These are phyloP conservation scores for Apocrypta bakeri DNA, from an alignment of 1,140 invertebrate species.

Conservation along the genomic window DNA sequence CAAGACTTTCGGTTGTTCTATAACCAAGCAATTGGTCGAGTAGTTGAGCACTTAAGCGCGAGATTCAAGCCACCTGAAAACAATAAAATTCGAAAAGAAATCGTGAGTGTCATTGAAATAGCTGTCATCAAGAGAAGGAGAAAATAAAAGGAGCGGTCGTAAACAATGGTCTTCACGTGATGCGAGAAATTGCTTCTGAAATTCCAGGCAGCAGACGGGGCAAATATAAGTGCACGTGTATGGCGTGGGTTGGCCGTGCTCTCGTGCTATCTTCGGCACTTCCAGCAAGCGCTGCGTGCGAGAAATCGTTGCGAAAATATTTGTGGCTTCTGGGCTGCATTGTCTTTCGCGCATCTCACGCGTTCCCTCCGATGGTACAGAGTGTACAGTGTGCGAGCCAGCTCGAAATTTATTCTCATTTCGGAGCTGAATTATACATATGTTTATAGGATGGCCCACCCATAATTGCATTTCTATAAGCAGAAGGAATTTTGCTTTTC, in stretches of 20 bases:
- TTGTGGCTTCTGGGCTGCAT: conserved; percentile 34
- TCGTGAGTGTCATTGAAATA: neutral
- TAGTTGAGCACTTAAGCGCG: neutral
- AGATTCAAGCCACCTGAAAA: neutral
- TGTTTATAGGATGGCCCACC: too few species aligned
- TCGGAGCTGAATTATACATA: neutral
- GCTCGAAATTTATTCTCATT: conserved; percentile 21
- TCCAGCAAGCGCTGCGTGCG: conserved; percentile 53
- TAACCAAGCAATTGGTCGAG: neutral
- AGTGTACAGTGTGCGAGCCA: neutral
- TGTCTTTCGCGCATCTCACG: neutral
- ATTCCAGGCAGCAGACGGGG: conserved; percentile 53
- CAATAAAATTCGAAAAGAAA: conserved; percentile 20
- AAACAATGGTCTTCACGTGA: conserved; percentile 7
- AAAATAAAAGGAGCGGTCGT: neutral
- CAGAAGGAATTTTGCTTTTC: neutral
- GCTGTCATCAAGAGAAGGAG: neutral
- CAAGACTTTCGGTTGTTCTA: conserved; percentile 5
- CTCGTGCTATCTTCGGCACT: conserved; percentile 60
- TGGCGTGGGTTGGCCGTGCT: neutral
- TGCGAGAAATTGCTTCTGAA: conserved; percentile 57
- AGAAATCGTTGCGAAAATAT: conserved; percentile 41
- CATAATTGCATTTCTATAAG: neutral
- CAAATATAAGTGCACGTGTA: neutral
- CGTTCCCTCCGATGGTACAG: neutral